These are phyloP conservation scores for Osmerus mordax DNA, from an alignment of 2,113 vertebrate genomes.

Conservation along the genomic window DNA sequence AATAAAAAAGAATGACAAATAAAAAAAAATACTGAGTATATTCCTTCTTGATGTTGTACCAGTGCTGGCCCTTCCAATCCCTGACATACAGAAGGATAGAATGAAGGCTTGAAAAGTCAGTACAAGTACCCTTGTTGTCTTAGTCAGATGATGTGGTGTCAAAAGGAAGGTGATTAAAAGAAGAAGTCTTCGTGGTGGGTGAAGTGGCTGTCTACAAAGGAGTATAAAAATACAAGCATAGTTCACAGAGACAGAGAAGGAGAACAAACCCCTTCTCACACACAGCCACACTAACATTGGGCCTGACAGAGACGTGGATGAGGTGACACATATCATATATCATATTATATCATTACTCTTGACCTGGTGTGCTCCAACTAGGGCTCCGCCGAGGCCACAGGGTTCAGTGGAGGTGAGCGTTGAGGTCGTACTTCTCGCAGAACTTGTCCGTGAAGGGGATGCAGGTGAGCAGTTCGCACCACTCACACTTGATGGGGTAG, in stretches of 20 bases:
- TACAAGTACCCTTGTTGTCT: constrained; percentile 56
- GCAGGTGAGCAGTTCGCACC: constrained; percentile 96
- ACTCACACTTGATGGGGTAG: constrained; percentile 91
- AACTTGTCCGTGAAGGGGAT: constrained; percentile 99
- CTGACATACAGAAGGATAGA: constrained; percentile 43
- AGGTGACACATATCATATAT: constrained; percentile 15
- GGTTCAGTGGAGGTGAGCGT: constrained; percentile 91
- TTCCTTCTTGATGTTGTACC: constrained; percentile 60
- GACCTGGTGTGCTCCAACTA: constrained; percentile 34
- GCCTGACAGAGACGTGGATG: constrained; percentile 27
- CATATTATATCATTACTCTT: constrained; percentile 20
- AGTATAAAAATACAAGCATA: constrained; percentile 57
- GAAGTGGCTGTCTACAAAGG: constrained; percentile 50
- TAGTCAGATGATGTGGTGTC: constrained; percentile 44
- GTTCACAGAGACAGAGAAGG: constrained; percentile 47
- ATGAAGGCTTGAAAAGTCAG: constrained; percentile 33
- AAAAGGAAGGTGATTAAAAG: constrained; percentile 43
- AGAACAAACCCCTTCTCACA: constrained; percentile 14
- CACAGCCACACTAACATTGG: constrained; percentile 13
- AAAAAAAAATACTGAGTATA: constrained; percentile 17
- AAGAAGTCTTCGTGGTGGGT: constrained; percentile 50
- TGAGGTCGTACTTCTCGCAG: constrained; percentile 98
- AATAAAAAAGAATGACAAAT: constrained; percentile 38
- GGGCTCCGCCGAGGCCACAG: not conserved
- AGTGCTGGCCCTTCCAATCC: constrained; percentile 45